Evolutionary conservation across 2,113 vertebrate species (phyloP).

Genomic region (Gadus chalcogrammus): DNA sequence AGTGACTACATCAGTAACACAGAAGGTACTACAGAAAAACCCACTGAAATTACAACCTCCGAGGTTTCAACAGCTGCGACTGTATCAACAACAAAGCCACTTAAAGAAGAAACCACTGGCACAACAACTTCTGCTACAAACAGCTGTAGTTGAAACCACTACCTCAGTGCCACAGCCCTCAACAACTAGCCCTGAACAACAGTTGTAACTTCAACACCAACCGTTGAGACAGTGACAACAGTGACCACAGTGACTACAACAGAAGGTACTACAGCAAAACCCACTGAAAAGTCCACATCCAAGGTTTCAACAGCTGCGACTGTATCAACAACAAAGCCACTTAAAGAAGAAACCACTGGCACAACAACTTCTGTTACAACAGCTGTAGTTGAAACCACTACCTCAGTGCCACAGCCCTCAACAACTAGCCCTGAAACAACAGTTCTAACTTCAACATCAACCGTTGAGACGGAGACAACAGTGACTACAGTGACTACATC

Average conservation of each 20-base stretch:
- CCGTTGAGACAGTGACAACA: neutral
- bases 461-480: too few relatives aligned
- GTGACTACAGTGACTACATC: too few relatives aligned
- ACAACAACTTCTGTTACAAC: too few relatives aligned
- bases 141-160: fast-evolving
- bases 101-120: neutral
- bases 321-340: neutral
- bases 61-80: neutral
- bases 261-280: fast-evolving
- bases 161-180: neutral
- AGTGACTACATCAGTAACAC: neutral
- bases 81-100: neutral
- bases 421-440: neutral
- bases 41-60: neutral
- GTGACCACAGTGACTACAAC: fast-evolving
- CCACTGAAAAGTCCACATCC: neutral
- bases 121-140: neutral
- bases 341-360: too few relatives aligned
- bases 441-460: too few relatives aligned
- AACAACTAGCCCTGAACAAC: neutral
- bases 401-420: too few relatives aligned
- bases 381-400: too few relatives aligned
- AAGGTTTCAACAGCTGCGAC: neutral
- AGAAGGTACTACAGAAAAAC: neutral
- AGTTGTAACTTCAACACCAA: too few relatives aligned